Evolutionary conservation across 2,797 vertebrate genomes (phyloP), one percentile per base, ranked within the genome.

Genomic region (Glossophaga mutica): DNA sequence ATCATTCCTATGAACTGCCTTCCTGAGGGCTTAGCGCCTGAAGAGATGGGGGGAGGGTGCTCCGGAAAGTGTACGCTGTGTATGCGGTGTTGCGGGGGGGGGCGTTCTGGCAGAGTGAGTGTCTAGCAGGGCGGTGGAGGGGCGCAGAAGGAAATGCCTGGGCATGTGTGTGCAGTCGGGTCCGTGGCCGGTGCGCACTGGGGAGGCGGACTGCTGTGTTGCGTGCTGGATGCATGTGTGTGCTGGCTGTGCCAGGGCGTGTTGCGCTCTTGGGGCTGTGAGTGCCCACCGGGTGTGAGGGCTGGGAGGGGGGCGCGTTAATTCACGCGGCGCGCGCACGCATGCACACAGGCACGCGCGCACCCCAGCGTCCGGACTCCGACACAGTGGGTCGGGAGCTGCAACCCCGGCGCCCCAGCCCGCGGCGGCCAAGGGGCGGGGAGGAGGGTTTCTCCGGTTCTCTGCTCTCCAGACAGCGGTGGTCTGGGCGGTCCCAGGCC

Each of bases 291-390:
- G 24, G 78, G 46, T 62, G 93, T 52, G 82, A 85, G 96, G 94
- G 74, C 90, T 34, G 52, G 93, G 95, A 71, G 50, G 34, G 46
- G 44, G 84, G 81, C 82, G 83, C 67, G 73, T 85, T 94, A 26
- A 37, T 68, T 15, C 59, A 24, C 32, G 68, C 15, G 24, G 96
- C 91, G 68, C 85, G 95, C 22, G 70, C 85, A 46, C 90, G 85
- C 68, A 18, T 24, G 78, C 91, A 50, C 81, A 44, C 15, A 65
- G 73, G 74, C 89, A 37, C 85, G 90, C 96, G 77, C 88, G 48
- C 86, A 70, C 91, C 77, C 90, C 87, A 62, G 32, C 70, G 92
- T 90, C 83, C n/a, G 94, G 94, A 86, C 95, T 79, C 92, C 79
- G 1, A 9, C 9, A 68, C 79, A 2, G 68, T 37, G 8, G 42